These are phyloP conservation scores for Hydra vulgaris DNA, from an alignment of 30 jellyfish, hydroid and myxozoan genomes.

Conservation along the genomic window DNA sequence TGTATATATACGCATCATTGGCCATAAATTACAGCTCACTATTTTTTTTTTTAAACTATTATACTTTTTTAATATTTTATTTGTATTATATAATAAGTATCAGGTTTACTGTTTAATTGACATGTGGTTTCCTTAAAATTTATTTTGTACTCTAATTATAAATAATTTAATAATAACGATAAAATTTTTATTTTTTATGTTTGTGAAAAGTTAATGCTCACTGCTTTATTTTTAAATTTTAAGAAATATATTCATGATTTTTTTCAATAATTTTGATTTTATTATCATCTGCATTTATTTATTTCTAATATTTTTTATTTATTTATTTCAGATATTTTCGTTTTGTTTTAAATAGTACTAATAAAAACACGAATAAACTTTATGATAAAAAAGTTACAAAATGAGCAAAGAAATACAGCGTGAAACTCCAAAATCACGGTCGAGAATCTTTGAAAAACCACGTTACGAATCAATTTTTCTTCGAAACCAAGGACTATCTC, in stretches of 20 bases:
- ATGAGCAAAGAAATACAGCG: background rate
- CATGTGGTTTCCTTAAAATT: background rate
- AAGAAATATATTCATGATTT: background rate
- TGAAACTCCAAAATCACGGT: background rate
- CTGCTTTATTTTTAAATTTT: background rate
- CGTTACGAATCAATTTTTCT: background rate
- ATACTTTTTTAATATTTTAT: background rate
- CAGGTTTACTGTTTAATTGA: background rate
- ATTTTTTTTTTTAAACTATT: background rate
- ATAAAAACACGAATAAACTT: background rate
- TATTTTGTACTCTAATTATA: background rate
- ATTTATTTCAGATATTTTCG: no score
- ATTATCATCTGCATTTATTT: no score
- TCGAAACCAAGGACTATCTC: background rate
- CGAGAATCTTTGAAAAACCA: background rate
- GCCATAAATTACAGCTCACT: background rate
- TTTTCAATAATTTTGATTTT: no score
- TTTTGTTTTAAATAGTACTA: background rate
- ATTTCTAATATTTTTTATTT: no score
- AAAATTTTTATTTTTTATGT: background rate
- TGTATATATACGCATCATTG: no score
- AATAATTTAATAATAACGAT: background rate
- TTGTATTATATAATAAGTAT: background rate
- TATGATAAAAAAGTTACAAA: background rate
- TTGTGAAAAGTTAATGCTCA: background rate